Evolutionary conservation across 2,797 vertebrate genomes (phyloP), one percentile per base, ranked within the genome.

Genomic region (Fratercula arctica): DNA sequence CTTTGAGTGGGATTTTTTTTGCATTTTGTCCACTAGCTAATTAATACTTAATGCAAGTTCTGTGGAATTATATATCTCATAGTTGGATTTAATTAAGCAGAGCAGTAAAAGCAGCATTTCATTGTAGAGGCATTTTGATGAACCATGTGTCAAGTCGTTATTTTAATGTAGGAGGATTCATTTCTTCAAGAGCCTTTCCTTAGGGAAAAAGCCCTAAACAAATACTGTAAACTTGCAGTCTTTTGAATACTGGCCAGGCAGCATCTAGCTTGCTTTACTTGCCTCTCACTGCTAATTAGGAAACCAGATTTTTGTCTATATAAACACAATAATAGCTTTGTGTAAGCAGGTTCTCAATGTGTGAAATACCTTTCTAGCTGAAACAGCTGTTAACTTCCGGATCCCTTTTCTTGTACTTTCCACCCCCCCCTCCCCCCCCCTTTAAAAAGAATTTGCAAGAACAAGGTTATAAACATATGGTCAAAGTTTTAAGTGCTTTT

Each of bases 271-370:
- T 95, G 41, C 78, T 97, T 68, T 81, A 51, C 70, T 10, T 75
- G 74, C 76, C 92, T 97, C 94, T 73, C 73, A 88, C 89, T 84
- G 88, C 94, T 97, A 89, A 97, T 97, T 97, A 97, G 83, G 82
- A 91, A 94, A 57, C 31, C 59, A 85, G 88, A 91, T 95, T 97
- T 97, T 97, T 97, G 96, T 91, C 88, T 91, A 16, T 86, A 90
- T 60, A 96, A 96, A 86, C 93, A 97, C 54, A 95, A 85, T 41
- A 96, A 94, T 94, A 91, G 88, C 93, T 96, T 89, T 56, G 31
- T 59, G 85, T 94, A 87, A 90, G 96, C 96, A 88, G 51, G 46
- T 72, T 93, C 61, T 77, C 46, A 50, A 16, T 72, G 59, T 90
- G 76, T 91, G 89, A 77, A 95, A 83, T 92, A 90, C 88, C 53